Percentiles rank a stretch among this genome's conserved stretches.
These are phyloP conservation scores for Sebastolobus altivelis DNA, from an alignment of 2,797 vertebrate species.

Conservation along the genomic window DNA sequence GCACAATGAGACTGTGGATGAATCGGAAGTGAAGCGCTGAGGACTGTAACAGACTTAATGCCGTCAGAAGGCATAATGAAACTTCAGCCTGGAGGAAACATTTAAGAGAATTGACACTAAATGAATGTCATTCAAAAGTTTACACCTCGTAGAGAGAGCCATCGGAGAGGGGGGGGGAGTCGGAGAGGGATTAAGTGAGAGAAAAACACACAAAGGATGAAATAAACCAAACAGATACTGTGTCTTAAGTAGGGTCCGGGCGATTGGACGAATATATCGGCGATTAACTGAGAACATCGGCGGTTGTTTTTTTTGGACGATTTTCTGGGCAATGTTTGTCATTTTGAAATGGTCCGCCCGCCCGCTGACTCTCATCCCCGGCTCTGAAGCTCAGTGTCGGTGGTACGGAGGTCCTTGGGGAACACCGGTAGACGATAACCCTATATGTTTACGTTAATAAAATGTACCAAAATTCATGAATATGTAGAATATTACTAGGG, in stretches of 20 bases:
- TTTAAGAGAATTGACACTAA: conserved; percentile 53
- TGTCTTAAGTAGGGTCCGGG: too few species aligned
- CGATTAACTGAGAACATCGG: fast-evolving
- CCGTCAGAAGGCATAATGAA: conserved; percentile 34
- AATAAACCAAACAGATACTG: background rate
- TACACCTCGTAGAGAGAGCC: conserved; percentile 38
- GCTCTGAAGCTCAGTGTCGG: too few species aligned
- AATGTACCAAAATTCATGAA: too few species aligned
- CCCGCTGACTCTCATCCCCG: too few species aligned
- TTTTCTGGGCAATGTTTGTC: too few species aligned
- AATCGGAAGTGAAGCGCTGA: background rate
- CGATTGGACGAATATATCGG: too few species aligned
- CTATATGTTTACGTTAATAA: too few species aligned
- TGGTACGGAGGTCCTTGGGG: too few species aligned
- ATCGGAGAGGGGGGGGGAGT: background rate
- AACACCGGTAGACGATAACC: too few species aligned
- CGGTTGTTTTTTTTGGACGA: too few species aligned
- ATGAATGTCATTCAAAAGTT: conserved; percentile 54
- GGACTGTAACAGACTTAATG: conserved; percentile 11
- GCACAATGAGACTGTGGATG: conserved; percentile 13
- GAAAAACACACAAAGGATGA: background rate
- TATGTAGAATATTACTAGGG: too few species aligned
- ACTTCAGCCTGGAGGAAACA: conserved; percentile 48
- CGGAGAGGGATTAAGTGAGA: conserved; percentile 13
- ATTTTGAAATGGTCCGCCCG: too few species aligned